phyloP scores from a whole-genome alignment of 2,113 vertebrate species.

The Halcyon malimbica region DNA sequence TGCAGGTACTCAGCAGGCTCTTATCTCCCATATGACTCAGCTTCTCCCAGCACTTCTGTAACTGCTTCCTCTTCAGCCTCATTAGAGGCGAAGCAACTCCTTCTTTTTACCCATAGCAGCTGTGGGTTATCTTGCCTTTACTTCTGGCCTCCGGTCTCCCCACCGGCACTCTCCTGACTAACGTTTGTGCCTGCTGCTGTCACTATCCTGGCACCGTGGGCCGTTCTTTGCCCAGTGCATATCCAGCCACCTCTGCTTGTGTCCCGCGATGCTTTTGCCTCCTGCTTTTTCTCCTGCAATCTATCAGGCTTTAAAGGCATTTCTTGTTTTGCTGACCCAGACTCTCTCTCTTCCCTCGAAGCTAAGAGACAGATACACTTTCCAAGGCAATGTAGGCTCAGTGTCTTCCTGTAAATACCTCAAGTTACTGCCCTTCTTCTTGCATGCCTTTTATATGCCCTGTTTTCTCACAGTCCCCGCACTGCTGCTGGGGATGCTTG shows the following conservation, averaged over 20 bases:
- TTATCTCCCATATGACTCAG: neutral
- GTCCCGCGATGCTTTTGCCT: neutral
- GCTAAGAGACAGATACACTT: accelerated
- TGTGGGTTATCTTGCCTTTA: neutral
- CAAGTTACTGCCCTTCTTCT: neutral
- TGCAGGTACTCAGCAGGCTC: neutral
- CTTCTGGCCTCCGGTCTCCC: neutral
- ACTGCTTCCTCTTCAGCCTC: neutral
- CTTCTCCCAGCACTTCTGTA: neutral
- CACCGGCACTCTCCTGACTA: neutral
- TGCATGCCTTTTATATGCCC: neutral
- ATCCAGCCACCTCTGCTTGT: neutral
- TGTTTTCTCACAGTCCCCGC: neutral
- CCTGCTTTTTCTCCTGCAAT: neutral
- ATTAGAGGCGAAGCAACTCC: neutral
- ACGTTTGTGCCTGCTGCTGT: neutral
- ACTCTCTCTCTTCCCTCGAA: neutral
- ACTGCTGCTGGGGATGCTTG: neutral
- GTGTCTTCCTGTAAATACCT: neutral
- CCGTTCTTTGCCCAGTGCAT: neutral
- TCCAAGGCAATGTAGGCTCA: neutral
- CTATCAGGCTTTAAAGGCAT: neutral
- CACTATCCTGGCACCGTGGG: accelerated
- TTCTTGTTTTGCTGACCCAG: neutral
- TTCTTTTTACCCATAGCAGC: neutral